Base-by-base conservation (phyloP, 2,888 invertebrate genomes). In the Hetaerina titia region DNA sequence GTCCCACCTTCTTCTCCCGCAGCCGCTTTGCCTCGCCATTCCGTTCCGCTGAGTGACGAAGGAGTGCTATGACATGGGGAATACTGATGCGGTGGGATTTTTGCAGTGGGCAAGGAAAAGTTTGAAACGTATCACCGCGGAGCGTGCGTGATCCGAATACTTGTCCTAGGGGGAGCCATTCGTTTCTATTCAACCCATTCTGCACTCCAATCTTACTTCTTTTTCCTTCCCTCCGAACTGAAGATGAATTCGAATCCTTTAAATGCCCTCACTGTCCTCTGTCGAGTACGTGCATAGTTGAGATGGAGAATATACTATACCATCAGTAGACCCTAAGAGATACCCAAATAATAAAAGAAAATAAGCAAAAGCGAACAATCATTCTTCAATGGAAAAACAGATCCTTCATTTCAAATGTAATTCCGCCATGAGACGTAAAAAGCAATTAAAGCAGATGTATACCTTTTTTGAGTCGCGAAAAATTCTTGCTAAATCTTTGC, bases 41-140 rank as follows among this genome's bases (percentile, higher is more conserved):
- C 81, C 81, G 81, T 81, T 81, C 81, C 81, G 31, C 81, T 81
- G 81, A 81, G 81, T 31, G 81, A 81, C 25, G 31, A 81, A 81
- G 81, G 81, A 81, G 81, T 31, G 81, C 81, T 22, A 13, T 31
- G 81, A 81, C 81, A 81, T 13, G 81, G 31, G 11, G 81, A 81
- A 81, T 81, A 81, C 81, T 81, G 81, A 81, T 31, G 81, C 81
- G 81, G 81, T 13, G 15, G 81, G 11, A 31, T 31, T 81, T 81
- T 81, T 81, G 81, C 81, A 25, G 81, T 81, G 81, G 81, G 25
- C 81, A 81, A 69, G 69, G 69, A 69, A 69, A 69, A 81, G 81
- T 81, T 81, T 81, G 81, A 81, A 81, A 81, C 81, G 81, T 81
- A 81, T 81, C 81, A 81, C 81, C 81, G 81, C 25, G 81, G 81